Conservation (phyloP, 2,888 invertebrate species). For the Brachynemurus nebulosus region DNA sequence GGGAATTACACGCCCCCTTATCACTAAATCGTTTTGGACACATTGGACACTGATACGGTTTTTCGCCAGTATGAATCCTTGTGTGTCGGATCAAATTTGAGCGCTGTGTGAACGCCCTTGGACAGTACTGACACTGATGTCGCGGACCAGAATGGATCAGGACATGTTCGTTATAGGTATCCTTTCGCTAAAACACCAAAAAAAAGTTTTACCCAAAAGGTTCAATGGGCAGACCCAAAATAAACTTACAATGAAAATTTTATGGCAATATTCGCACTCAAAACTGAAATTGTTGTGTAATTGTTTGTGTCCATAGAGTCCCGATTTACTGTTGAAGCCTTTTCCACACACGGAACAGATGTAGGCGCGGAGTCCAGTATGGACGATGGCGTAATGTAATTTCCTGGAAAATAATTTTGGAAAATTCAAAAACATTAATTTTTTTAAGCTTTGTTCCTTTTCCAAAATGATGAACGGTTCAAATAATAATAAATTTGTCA, state of each 20-base stretch:
- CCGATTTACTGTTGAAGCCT: constrained; percentile 42
- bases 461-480: no score
- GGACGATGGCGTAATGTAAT: constrained; percentile 37
- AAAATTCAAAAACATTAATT: no score
- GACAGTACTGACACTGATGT: constrained; percentile 44
- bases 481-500: no score
- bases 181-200: constrained; percentile 37
- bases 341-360: constrained; percentile 38
- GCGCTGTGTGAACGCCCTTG: constrained; percentile 43
- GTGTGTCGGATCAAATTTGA: constrained; percentile 43
- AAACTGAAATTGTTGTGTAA: constrained; percentile 31
- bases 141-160: constrained; percentile 42
- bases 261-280: constrained; percentile 36
- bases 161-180: constrained; percentile 42
- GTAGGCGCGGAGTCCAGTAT: constrained; percentile 38
- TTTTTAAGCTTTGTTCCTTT: no score
- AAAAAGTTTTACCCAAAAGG: no score
- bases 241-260: constrained; percentile 34
- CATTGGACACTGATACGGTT: constrained; percentile 39
- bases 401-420: constrained; percentile 32
- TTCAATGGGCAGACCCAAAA: background rate
- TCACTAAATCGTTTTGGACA: constrained; percentile 41
- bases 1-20: constrained; percentile 42
- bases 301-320: constrained; percentile 39
- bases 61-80: constrained; percentile 41